These are phyloP conservation scores for Amblyopsis hoosieri DNA, from an alignment of 2,797 vertebrate genomes.

Conservation along the genomic window DNA sequence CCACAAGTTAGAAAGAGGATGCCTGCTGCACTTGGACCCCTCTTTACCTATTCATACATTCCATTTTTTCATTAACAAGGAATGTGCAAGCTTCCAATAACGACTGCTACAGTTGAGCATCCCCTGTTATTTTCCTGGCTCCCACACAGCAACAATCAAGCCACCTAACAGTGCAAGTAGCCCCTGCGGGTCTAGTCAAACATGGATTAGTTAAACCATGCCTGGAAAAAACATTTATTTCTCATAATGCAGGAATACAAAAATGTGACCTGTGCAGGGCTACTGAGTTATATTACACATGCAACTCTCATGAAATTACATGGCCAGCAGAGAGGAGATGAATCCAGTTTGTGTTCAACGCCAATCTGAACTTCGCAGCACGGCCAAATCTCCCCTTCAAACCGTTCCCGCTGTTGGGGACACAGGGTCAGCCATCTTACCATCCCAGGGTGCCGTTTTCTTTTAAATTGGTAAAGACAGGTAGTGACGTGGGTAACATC, in stretches of 20 bases:
- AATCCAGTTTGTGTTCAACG: conserved; percentile 5
- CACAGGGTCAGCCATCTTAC: too few species aligned
- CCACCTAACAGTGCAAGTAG: too few species aligned
- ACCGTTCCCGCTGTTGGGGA: too few species aligned
- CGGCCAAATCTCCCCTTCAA: not conserved
- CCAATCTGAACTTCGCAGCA: not conserved
- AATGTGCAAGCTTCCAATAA: too few species aligned
- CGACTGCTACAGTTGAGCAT: too few species aligned
- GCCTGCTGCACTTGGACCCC: not conserved
- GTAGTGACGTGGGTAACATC: too few species aligned
- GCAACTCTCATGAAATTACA: not conserved
- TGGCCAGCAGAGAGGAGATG: not conserved
- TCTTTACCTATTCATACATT: too few species aligned
- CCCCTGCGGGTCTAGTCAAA: not conserved
- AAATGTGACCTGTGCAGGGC: not conserved
- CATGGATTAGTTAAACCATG: not conserved
- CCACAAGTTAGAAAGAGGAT: not conserved
- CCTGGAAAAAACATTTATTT: not conserved
- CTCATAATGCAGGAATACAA: conserved; percentile 2
- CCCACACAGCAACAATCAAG: too few species aligned
- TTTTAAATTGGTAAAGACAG: too few species aligned
- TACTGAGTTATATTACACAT: not conserved
- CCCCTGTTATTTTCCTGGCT: too few species aligned
- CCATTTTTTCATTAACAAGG: too few species aligned
- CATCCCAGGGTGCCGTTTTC: too few species aligned